Evolutionary conservation across 2,113 vertebrate species (phyloP).

Genomic region (Chamaea fasciata): DNA sequence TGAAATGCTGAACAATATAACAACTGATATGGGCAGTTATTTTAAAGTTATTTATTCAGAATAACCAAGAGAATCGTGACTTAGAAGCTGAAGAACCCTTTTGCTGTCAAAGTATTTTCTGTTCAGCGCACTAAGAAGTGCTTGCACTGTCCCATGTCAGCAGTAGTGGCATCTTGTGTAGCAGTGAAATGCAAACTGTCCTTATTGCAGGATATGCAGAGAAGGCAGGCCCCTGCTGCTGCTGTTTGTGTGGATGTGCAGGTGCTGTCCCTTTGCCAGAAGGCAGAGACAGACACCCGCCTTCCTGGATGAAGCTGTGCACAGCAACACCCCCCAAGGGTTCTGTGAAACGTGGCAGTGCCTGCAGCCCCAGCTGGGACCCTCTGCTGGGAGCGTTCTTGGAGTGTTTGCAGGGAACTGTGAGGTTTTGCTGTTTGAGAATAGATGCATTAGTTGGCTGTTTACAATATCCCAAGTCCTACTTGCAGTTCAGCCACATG

Average conservation of each 20-base stretch:
- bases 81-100: not conserved
- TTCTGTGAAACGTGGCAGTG: fast-evolving
- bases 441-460: not conserved
- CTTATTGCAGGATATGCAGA: not conserved
- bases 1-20: not conserved
- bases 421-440: not conserved
- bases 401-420: not conserved
- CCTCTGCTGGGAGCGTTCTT: not conserved
- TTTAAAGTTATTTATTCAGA: not conserved
- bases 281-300: not conserved
- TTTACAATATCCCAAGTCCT: not conserved
- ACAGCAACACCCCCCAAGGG: fast-evolving
- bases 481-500: not conserved
- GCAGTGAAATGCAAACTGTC: not conserved
- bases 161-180: not conserved
- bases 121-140: not conserved
- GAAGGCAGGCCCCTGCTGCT: fast-evolving
- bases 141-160: not conserved
- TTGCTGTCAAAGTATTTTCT: not conserved
- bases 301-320: not conserved
- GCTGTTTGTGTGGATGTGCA: not conserved
- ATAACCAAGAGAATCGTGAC: not conserved
- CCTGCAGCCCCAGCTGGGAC: not conserved
- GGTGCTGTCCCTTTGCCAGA: not conserved
- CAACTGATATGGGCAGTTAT: not conserved